These are phyloP conservation scores for Cydia pomonella DNA, from an alignment of 1,140 invertebrate species.

Conservation along the genomic window DNA sequence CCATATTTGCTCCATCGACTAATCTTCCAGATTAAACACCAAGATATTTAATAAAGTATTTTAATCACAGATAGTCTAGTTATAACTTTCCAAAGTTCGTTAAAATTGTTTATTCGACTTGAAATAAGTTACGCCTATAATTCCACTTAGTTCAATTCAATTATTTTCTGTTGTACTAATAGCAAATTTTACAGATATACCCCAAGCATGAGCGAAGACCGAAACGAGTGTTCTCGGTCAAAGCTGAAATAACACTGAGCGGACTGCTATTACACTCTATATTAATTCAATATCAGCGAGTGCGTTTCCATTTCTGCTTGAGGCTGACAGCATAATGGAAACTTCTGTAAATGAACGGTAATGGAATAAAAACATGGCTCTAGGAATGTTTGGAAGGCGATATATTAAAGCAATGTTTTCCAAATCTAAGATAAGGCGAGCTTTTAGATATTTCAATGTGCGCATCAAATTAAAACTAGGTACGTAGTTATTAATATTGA, in stretches of 20 bases:
- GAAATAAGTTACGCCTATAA: neutral
- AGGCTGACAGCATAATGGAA: neutral
- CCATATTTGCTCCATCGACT: neutral
- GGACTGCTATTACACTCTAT: slow-evolving; percentile 29
- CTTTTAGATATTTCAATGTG: neutral
- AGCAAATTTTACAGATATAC: neutral
- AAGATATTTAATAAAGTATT: neutral
- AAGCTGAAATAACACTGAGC: slow-evolving; percentile 64
- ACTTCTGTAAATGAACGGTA: slow-evolving; percentile 34
- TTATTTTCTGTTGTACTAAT: neutral
- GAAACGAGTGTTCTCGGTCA: slow-evolving; percentile 49
- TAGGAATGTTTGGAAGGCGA: neutral
- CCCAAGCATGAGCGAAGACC: neutral
- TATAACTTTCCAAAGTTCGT: neutral
- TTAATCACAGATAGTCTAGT: neutral
- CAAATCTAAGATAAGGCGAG: slow-evolving; percentile 6
- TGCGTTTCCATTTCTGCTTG: slow-evolving; percentile 46
- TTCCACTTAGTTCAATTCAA: neutral
- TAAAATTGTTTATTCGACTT: neutral
- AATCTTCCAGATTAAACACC: neutral
- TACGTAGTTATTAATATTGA: too few species aligned
- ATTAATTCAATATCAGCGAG: slow-evolving; percentile 33
- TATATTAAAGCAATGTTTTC: neutral
- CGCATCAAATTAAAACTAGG: neutral
- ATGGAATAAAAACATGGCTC: slow-evolving; percentile 39